A percentile compares a stretch with the other conserved stretches of the same genome.
phyloP scores from a whole-genome alignment of 2,797 vertebrate species.

The Lepus oiostolus region DNA sequence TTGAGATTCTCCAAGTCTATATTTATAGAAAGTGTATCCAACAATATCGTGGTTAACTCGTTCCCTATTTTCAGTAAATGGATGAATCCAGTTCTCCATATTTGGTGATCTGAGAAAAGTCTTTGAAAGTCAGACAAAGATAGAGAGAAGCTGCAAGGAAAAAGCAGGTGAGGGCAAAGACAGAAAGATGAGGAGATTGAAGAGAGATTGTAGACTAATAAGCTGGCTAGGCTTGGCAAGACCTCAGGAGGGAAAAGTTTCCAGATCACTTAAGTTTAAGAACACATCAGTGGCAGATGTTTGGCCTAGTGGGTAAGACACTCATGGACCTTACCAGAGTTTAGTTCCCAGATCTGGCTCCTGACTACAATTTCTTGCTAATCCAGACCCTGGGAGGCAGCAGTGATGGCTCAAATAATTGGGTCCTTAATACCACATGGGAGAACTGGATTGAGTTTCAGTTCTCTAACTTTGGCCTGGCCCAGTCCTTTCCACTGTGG shows the following conservation, averaged over 20 bases:
- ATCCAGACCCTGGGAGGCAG: too few relatives aligned
- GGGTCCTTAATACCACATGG: too few relatives aligned
- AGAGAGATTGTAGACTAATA: not conserved
- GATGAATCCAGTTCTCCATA: not conserved
- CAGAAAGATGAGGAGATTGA: not conserved
- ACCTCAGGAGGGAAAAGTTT: not conserved
- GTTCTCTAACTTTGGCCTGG: too few relatives aligned
- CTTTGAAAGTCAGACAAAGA: conserved; percentile 3
- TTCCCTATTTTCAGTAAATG: not conserved
- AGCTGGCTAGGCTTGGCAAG: not conserved
- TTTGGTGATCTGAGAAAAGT: not conserved
- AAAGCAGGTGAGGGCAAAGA: not conserved
- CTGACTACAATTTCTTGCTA: too few relatives aligned
- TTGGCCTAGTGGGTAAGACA: too few relatives aligned
- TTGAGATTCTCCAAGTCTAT: not conserved
- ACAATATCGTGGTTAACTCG: not conserved
- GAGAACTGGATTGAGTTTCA: too few relatives aligned
- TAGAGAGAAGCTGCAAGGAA: not conserved
- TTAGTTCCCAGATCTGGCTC: too few relatives aligned
- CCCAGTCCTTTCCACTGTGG: too few relatives aligned
- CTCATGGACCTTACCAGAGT: too few relatives aligned
- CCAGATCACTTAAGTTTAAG: not conserved
- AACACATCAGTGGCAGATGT: not conserved
- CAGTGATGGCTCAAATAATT: too few relatives aligned
- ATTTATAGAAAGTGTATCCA: not conserved